These are phyloP conservation scores for Saxicola maurus DNA, from an alignment of 2,797 vertebrate genomes.

Conservation along the genomic window DNA sequence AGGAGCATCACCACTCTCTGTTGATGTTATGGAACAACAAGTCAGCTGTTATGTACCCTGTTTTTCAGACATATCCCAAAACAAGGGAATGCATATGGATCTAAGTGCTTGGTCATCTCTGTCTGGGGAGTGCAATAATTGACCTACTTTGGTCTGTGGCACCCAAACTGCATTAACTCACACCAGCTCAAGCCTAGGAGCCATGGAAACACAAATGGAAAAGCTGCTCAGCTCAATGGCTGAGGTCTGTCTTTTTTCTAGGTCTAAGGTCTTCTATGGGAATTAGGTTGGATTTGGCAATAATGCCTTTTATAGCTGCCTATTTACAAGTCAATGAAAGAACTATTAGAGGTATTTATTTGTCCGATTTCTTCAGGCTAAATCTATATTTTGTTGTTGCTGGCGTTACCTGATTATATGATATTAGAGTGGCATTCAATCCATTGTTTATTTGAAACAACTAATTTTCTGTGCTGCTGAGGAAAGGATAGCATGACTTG, in stretches of 20 bases:
- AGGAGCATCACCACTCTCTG: neutral
- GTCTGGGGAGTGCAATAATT: neutral
- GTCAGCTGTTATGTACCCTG: neutral
- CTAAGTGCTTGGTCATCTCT: neutral
- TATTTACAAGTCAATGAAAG: neutral
- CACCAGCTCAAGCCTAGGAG: neutral
- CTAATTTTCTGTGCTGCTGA: neutral
- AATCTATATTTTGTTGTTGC: neutral
- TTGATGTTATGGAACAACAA: neutral
- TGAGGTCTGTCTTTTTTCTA: neutral
- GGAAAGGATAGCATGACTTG: neutral
- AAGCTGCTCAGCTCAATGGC: neutral
- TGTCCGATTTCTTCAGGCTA: neutral
- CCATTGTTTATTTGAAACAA: neutral
- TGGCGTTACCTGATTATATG: neutral
- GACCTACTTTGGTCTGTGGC: neutral
- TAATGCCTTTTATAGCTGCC: neutral
- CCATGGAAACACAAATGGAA: neutral
- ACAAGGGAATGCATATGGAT: neutral
- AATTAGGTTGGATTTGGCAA: neutral
- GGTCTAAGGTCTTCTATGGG: neutral
- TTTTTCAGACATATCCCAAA: neutral
- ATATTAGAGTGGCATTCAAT: neutral
- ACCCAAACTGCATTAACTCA: neutral
- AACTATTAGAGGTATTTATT: neutral